Percentiles rank a stretch among this genome's conserved stretches.
These are phyloP conservation scores for Enteromius viviparus DNA, from an alignment of 2,797 vertebrate genomes.

Conservation along the genomic window DNA sequence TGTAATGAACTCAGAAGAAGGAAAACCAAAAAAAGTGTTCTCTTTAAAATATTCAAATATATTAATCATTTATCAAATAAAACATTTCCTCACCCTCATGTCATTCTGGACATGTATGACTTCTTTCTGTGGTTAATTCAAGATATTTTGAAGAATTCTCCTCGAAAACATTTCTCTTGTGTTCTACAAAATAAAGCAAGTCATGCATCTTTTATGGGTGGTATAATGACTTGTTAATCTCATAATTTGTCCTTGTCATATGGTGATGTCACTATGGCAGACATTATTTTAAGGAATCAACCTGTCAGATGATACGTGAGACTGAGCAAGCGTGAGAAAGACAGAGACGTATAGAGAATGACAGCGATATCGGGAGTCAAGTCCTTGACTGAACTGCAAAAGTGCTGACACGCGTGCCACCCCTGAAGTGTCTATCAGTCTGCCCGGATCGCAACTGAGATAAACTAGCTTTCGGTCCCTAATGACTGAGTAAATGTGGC, in stretches of 20 bases:
- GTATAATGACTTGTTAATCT: conserved; percentile 14
- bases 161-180: background rate
- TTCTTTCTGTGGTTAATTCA: background rate
- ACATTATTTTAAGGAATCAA: conserved; percentile 39
- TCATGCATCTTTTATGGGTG: background rate
- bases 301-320: background rate
- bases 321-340: background rate
- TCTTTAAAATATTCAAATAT: background rate
- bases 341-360: conserved; percentile 60
- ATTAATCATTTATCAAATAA: background rate
- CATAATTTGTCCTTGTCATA: background rate
- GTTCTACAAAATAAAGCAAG: background rate
- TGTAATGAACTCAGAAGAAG: background rate
- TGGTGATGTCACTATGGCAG: conserved; percentile 19
- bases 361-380: conserved; percentile 57
- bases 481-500: conserved; percentile 68
- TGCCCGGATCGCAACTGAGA: conserved; percentile 65
- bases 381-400: conserved; percentile 81
- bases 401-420: conserved; percentile 77
- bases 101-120: background rate
- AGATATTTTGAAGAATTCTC: background rate
- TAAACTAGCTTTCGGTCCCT: conserved; percentile 66
- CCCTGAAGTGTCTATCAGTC: conserved; percentile 76
- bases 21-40: background rate
- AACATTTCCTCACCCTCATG: background rate